Evolutionary conservation across 2,888 invertebrate species (phyloP).

Genomic region (Kuschelorhynchus macadamiae): DNA sequence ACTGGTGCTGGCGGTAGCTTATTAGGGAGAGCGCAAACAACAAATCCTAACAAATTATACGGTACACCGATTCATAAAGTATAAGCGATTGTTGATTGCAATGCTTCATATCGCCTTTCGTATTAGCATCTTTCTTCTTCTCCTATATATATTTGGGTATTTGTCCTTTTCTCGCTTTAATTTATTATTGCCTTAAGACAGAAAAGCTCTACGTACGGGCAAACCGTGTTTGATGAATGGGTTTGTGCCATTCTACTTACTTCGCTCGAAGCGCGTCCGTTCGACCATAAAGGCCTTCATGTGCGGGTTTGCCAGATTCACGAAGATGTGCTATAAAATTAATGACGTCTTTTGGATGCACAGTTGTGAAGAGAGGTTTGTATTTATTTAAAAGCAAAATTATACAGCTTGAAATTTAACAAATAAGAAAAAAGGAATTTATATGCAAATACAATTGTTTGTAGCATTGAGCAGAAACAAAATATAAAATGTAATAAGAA

Average conservation of each 20-base stretch:
- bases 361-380: too few species aligned
- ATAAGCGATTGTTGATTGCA: slow-evolving; percentile 28
- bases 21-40: slow-evolving; percentile 7
- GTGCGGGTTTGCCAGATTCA: slow-evolving; percentile 12
- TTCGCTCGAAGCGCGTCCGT: slow-evolving; percentile 54
- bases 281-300: slow-evolving; percentile 55
- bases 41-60: slow-evolving; percentile 23
- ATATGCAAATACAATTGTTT: too few species aligned
- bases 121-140: slow-evolving; percentile 12
- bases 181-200: slow-evolving; percentile 23
- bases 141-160: neutral
- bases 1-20: neutral
- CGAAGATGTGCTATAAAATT: neutral
- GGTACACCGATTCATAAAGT: slow-evolving; percentile 16
- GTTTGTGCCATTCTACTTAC: slow-evolving; percentile 47
- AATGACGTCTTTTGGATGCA: too few species aligned
- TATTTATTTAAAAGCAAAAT: too few species aligned
- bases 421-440: too few species aligned
- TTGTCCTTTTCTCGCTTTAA: slow-evolving; percentile 11
- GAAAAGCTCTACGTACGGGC: slow-evolving; percentile 29
- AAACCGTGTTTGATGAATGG: slow-evolving; percentile 52
- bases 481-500: too few species aligned
- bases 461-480: too few species aligned
- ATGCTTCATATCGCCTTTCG: slow-evolving; percentile 8
- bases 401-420: too few species aligned